These are phyloP conservation scores for Pseudorasbora parva DNA, from an alignment of 2,113 vertebrate species.

Conservation along the genomic window DNA sequence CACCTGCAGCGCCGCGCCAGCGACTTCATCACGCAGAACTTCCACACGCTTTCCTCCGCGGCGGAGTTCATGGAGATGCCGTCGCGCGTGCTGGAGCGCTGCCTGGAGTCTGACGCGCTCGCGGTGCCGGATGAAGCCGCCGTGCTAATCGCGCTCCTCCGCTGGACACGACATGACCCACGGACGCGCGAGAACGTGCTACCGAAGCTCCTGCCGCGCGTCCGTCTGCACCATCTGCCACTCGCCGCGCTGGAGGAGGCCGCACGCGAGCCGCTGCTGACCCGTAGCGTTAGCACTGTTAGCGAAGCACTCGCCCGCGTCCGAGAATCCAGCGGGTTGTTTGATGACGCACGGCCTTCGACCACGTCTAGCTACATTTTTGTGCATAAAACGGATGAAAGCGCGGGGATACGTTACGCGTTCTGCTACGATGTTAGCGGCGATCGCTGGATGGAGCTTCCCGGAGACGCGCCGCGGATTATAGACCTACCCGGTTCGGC, in stretches of 20 bases:
- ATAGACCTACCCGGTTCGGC: conserved; percentile 90
- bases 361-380: conserved; percentile 95
- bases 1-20: conserved; percentile 82
- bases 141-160: conserved; percentile 83
- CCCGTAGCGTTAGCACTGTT: conserved; percentile 76
- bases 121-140: conserved; percentile 87
- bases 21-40: conserved; percentile 86
- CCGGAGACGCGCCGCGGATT: conserved; percentile 68
- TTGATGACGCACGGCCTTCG: conserved; percentile 87
- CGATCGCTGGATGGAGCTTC: conserved; percentile 88
- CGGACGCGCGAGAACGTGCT: conserved; percentile 80
- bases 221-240: conserved; percentile 89
- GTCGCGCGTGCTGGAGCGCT: conserved; percentile 82
- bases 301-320: conserved; percentile 79
- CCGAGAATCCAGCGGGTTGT: conserved; percentile 80
- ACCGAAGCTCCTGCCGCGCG: conserved; percentile 80
- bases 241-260: conserved; percentile 78
- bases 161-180: conserved; percentile 83
- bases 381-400: conserved; percentile 94
- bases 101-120: conserved; percentile 84
- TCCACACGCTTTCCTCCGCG: conserved; percentile 82
- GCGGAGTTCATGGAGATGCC: conserved; percentile 92
- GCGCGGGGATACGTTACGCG: conserved; percentile 80
- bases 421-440: conserved; percentile 93
- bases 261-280: conserved; percentile 76